Base-by-base conservation (phyloP, 2,113 vertebrate genomes). In the Bucco capensis region DNA sequence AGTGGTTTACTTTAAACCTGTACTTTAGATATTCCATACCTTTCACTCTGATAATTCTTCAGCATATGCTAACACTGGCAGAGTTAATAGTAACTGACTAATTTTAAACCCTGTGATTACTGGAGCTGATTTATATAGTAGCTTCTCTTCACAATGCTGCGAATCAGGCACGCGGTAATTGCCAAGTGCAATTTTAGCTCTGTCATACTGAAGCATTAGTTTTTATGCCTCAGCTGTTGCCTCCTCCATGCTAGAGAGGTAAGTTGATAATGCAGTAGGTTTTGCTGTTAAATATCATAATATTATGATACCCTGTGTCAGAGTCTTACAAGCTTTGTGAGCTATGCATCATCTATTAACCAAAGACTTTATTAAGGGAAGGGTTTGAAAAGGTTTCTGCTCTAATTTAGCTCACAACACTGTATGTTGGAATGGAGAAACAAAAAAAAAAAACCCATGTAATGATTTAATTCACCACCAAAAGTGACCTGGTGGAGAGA, bases 91-190 rank as follows among this genome's bases (percentile, higher is more conserved):
- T 97, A 97, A 97, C 93, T 93, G 97, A 96, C 97, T 98, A 97
- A 98, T 98, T 97, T 98, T 97, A 98, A 97, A 97, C 97, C 97
- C 97, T 97, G 51, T 98, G 98, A 98, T 98, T 98, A 98, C 96
- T 97, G 96, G 96, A 96, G 96, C 94, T 97, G 96, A 98, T 97
- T 98, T 98, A 97, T 97, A 97, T 70, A 97, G 97, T 96, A 97
- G 97, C 97, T 97, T 96, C 96, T 81, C 96, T 97, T 96, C 97
- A 96, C 96, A 93, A 97, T 96, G 11, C 94, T 81, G 97, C 86
- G 94, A 97, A 97, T 96, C 96, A 87, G 46, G 87, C 96, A 93
- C 51, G 22, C 76, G 3, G 96, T 98, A 98, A 98, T 97, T 98
- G 97, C 97, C 96, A 97, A 97, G 97, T 97, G 97, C 97, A 97